A percentile compares a stretch with the other conserved stretches of the same genome.
phyloP scores from a whole-genome alignment of 2,888 invertebrate species.

The Scaptomyza tumidula region DNA sequence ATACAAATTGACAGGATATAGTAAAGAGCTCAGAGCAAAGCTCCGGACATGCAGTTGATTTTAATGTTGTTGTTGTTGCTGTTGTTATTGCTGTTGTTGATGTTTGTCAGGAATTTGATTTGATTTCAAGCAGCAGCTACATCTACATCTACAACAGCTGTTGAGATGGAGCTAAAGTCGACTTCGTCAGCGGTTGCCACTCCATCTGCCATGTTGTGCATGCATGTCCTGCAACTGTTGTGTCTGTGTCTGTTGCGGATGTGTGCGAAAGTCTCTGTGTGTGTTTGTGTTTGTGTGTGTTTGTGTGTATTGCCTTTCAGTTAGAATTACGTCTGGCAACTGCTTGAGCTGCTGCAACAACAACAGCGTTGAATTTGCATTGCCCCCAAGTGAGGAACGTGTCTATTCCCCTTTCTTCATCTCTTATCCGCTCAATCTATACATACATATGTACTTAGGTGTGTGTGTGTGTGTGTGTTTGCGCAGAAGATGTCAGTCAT shows the following conservation, averaged over 20 bases:
- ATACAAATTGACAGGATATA: not conserved
- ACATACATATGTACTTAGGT: conserved; percentile 10
- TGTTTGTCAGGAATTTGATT: conserved; percentile 70
- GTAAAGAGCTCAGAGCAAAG: not conserved
- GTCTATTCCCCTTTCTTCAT: conserved; percentile 19
- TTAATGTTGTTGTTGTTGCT: conserved; percentile 24
- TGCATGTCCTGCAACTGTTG: conserved; percentile 36
- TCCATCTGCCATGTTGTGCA: conserved; percentile 34
- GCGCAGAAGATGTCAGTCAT: conserved; percentile 65
- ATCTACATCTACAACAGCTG: conserved; percentile 3
- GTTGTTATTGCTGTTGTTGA: conserved; percentile 22
- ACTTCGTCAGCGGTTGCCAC: conserved; percentile 48
- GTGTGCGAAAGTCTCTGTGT: conserved; percentile 3
- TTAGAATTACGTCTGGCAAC: conserved; percentile 61
- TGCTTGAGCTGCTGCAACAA: conserved; percentile 42
- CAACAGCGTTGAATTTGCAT: conserved; percentile 65
- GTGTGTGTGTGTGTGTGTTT: conserved; percentile 17
- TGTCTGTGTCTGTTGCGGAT: conserved; percentile 5
- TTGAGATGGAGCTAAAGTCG: conserved; percentile 22
- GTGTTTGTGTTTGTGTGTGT: not conserved
- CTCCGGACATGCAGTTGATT: conserved; percentile 1
- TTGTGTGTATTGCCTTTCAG: conserved; percentile 26
- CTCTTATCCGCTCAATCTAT: not conserved
- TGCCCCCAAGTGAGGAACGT: conserved; percentile 48
- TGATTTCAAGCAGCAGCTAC: conserved; percentile 61